Conservation (phyloP, 1,140 invertebrate species). For the Trichonephila clavipes region DNA sequence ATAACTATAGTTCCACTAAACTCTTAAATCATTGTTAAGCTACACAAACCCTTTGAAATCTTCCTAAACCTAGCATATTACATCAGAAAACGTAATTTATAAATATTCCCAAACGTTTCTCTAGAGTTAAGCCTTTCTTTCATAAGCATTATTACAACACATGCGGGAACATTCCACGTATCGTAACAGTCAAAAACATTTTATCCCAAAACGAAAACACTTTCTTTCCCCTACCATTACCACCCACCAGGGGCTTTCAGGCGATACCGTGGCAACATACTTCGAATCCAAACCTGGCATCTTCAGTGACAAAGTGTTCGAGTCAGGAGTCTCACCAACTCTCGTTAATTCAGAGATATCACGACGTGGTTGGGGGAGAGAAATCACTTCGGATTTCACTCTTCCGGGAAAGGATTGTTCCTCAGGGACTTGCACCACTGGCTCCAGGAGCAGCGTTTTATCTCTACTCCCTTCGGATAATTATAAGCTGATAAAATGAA, state of each 20-base stretch:
- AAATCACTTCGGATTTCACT: constrained; percentile 49
- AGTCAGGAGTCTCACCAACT: constrained; percentile 32
- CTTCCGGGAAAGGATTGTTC: not conserved
- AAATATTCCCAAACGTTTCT: too few species aligned
- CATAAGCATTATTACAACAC: too few species aligned
- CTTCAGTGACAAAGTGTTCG: constrained; percentile 53
- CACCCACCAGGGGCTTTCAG: not conserved
- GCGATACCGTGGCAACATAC: not conserved
- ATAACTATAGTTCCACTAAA: too few species aligned
- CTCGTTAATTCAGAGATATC: constrained; percentile 60
- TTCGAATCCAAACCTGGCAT: constrained; percentile 35
- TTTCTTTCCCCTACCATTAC: not conserved
- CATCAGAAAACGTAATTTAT: too few species aligned
- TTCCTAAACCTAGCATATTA: too few species aligned
- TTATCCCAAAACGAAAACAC: constrained; percentile 5
- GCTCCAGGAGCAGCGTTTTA: not conserved
- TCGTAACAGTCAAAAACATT: not conserved
- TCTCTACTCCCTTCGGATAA: not conserved
- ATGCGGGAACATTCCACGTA: too few species aligned
- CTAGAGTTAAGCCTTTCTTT: too few species aligned
- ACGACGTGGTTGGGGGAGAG: not conserved
- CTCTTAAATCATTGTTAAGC: too few species aligned
- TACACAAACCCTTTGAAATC: too few species aligned
- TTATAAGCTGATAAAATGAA: not conserved
- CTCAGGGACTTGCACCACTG: not conserved